Conservation (phyloP, 1,140 invertebrate species). For the Laodelphax striatellus region DNA sequence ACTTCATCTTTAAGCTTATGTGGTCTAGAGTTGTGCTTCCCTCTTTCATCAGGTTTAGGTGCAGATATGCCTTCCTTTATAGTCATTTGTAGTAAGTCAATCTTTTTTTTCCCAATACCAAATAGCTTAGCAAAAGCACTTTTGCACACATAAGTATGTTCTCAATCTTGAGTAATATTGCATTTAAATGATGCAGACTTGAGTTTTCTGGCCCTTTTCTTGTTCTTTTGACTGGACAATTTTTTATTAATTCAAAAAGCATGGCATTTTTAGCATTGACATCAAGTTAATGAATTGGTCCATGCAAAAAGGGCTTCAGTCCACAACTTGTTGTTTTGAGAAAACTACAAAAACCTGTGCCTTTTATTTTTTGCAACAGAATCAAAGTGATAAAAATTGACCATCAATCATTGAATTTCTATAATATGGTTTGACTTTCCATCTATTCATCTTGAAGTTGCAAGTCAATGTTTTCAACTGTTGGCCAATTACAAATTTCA, state of each 20-base stretch:
- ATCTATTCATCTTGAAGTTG: too few relatives aligned
- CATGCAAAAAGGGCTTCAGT: too few relatives aligned
- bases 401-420: too few relatives aligned
- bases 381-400: too few relatives aligned
- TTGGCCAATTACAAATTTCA: too few relatives aligned
- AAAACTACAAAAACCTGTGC: too few relatives aligned
- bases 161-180: neutral
- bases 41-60: conserved; percentile 5
- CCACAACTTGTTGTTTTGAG: too few relatives aligned
- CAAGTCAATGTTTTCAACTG: too few relatives aligned
- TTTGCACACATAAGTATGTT: conserved; percentile 10
- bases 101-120: conserved; percentile 15
- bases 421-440: too few relatives aligned
- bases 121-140: conserved; percentile 11
- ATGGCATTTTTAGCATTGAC: conserved; percentile 19
- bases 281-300: conserved; percentile 4
- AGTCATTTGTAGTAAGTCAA: conserved; percentile 9
- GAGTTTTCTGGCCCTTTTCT: conserved; percentile 10
- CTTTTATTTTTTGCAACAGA: too few relatives aligned
- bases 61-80: conserved; percentile 3
- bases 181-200: conserved; percentile 13
- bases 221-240: neutral
- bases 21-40: conserved; percentile 7
- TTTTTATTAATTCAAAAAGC: conserved; percentile 12
- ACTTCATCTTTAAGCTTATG: conserved; percentile 15